phyloP scores from a whole-genome alignment of 2,888 invertebrate species.

The Allophyes oxyacanthae region DNA sequence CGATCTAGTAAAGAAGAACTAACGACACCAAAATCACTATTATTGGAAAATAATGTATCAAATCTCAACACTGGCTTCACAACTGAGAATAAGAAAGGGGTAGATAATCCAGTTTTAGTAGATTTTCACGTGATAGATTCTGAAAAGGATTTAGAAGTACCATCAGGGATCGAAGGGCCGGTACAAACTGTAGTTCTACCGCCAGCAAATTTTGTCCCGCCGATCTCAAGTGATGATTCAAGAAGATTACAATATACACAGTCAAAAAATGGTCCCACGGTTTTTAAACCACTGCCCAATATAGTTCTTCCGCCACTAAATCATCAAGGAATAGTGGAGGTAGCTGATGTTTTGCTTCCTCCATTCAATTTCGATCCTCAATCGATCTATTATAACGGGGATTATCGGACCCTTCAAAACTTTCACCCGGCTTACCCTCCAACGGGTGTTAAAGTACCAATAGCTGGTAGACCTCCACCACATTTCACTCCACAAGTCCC shows the following conservation, averaged over 20 bases:
- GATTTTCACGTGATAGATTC: constrained; percentile 82
- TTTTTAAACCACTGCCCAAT: background rate
- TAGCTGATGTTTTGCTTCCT: constrained; percentile 4
- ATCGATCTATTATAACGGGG: background rate
- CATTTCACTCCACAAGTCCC: constrained; percentile 47
- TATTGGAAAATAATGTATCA: constrained; percentile 10
- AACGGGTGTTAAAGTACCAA: constrained; percentile 75
- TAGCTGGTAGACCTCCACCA: constrained; percentile 74
- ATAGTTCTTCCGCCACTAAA: constrained; percentile 1
- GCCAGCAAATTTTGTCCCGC: constrained; percentile 67
- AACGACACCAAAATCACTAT: background rate
- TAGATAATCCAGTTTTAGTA: constrained; percentile 71
- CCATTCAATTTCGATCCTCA: constrained; percentile 2
- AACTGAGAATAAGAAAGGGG: constrained; percentile 18
- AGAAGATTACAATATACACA: constrained; percentile 16
- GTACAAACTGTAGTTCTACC: constrained; percentile 77
- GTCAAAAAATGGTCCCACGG: constrained; percentile 8
- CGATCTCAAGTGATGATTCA: constrained; percentile 13
- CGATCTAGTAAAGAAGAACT: constrained; percentile 22
- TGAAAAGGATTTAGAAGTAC: constrained; percentile 84
- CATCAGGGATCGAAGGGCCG: constrained; percentile 83
- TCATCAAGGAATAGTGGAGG: background rate
- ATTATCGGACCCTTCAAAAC: background rate
- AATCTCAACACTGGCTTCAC: constrained; percentile 1
- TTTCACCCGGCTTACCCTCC: constrained; percentile 50